These are phyloP conservation scores for Poeciliopsis presidionis DNA, from an alignment of 2,797 vertebrate species.

Conservation along the genomic window DNA sequence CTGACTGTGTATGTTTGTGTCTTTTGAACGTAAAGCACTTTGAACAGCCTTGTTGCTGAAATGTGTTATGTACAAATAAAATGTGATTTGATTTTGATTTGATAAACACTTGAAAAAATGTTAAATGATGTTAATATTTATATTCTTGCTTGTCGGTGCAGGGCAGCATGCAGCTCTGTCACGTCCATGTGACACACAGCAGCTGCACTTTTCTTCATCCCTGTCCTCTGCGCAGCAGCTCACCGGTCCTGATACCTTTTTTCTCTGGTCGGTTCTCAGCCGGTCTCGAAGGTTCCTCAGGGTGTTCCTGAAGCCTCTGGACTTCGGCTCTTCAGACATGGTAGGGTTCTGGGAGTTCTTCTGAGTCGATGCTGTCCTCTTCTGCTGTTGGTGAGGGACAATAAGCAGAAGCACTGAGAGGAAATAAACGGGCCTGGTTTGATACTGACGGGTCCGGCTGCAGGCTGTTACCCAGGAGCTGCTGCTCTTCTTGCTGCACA, in stretches of 20 bases:
- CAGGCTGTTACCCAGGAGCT: conserved; percentile 34
- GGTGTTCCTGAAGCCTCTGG: conserved; percentile 76
- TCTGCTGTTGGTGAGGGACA: conserved; percentile 29
- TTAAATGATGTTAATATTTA: background rate
- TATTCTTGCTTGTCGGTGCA: background rate
- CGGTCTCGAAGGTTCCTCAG: conserved; percentile 77
- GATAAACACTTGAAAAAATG: background rate
- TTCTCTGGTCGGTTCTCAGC: conserved; percentile 73
- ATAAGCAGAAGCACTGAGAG: rapidly evolving
- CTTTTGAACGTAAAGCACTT: too few species aligned
- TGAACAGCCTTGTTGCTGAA: too few species aligned
- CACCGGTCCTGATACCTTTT: conserved; percentile 36
- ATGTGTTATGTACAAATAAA: too few species aligned
- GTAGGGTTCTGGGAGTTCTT: conserved; percentile 46
- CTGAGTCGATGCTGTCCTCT: conserved; percentile 24
- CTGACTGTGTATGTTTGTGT: too few species aligned
- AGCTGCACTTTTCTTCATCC: background rate
- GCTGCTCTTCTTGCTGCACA: conserved; percentile 39
- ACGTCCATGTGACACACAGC: background rate
- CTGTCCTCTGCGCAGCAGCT: background rate
- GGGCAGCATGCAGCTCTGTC: background rate
- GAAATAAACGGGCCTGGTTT: background rate
- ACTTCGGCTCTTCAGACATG: conserved; percentile 57
- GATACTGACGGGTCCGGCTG: background rate
- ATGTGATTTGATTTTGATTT: too few species aligned